These are phyloP conservation scores for Eriosoma lanigerum DNA, from an alignment of 1,140 invertebrate genomes.

Conservation along the genomic window DNA sequence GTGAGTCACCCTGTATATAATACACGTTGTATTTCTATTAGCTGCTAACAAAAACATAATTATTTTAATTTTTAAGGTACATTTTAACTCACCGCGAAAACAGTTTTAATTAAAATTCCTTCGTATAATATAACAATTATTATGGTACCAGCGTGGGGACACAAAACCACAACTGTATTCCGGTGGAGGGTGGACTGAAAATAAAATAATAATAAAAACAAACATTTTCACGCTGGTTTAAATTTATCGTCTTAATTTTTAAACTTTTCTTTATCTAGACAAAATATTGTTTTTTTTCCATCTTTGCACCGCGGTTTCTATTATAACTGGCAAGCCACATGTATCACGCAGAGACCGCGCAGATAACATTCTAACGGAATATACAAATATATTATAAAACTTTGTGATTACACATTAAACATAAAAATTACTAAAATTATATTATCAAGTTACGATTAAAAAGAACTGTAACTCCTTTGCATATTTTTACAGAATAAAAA, in stretches of 20 bases:
- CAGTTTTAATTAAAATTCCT: constrained; percentile 14
- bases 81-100: not conserved
- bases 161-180: not conserved
- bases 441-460: too few relatives aligned
- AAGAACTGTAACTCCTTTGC: too few relatives aligned
- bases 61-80: not conserved
- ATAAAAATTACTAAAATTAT: too few relatives aligned
- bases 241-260: constrained; percentile 10
- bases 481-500: too few relatives aligned
- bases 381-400: too few relatives aligned
- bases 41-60: not conserved
- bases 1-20: too few relatives aligned
- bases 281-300: too few relatives aligned
- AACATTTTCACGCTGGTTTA: not conserved
- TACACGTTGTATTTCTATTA: not conserved
- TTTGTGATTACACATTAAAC: too few relatives aligned
- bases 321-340: not conserved
- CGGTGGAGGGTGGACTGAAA: not conserved
- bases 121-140: not conserved
- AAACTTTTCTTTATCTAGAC: not conserved
- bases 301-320: not conserved
- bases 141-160: not conserved
- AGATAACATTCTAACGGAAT: too few relatives aligned
- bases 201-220: not conserved
- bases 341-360: not conserved